Base-by-base conservation (phyloP, 2,888 invertebrate species). In the Scaptodrosophila latifasciaeformis region DNA sequence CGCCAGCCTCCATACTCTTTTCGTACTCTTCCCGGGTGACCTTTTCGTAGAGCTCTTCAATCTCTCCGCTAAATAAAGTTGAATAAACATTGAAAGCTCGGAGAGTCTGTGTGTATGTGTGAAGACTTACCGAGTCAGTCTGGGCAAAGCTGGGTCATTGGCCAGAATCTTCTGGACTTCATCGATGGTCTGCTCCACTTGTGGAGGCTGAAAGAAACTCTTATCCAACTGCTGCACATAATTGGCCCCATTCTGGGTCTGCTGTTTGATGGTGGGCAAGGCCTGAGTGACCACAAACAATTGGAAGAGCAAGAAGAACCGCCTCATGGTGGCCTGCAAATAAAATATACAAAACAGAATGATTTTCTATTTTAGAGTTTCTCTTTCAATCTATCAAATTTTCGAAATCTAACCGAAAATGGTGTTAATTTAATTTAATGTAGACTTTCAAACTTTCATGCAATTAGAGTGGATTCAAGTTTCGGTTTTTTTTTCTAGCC, bases 31-130 rank as follows among this genome's bases (percentile, higher is more conserved):
- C 86, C 39, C 81, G 82, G 1, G 87, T 86, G 0, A 87, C 87
- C 69, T 86, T 85, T 54, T 87, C 86, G 65, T 87, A 86, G 10
- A 87, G 74, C 47, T 87, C 87, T 63, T 86, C 85, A 47, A 87
- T 86, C 70, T 87, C 87, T 9, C 87, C 87, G 35, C 87, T 86
- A 52, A 2, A 39, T 50, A 51, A 34, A 43, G 4, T 18, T 13
- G 1, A 10, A 6, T 35, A 17, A 0, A 9, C n/a, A 30, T 3
- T 49, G 34, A 35, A 5, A 12, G 24, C 15, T 10, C 6, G 18
- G 2, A 31, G n/a, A n/a, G n/a, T n/a, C n/a, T n/a, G n/a, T n/a
- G n/a, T n/a, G n/a, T 2, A 30, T 30, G 7, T 31, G 35, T 2
- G 1, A 6, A 4, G 9, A 49, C 64, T 70, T 68, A 86, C 86